Percentiles rank a stretch among this genome's conserved stretches.
These are phyloP conservation scores for Danio choprae DNA, from an alignment of 2,797 vertebrate species.

Conservation along the genomic window DNA sequence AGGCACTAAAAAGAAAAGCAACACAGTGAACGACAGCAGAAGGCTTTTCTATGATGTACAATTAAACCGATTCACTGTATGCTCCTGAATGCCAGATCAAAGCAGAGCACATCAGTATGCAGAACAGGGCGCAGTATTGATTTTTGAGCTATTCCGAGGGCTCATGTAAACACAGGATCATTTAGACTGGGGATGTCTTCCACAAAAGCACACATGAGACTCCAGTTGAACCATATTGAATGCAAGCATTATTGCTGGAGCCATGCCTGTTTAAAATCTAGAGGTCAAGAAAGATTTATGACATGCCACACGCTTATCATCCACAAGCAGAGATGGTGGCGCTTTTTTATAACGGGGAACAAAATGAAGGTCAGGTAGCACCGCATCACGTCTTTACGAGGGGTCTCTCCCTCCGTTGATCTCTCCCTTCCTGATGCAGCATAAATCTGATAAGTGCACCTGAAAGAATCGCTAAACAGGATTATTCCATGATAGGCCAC, in stretches of 20 bases:
- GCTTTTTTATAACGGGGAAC: conserved; percentile 55
- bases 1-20: conserved; percentile 7
- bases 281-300: conserved; percentile 79
- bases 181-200: conserved; percentile 61
- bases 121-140: conserved; percentile 58
- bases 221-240: conserved; percentile 62
- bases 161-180: conserved; percentile 60
- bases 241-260: conserved; percentile 60
- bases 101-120: conserved; percentile 59
- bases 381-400: conserved; percentile 64
- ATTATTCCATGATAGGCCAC: conserved; percentile 75
- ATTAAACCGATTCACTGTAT: conserved; percentile 33
- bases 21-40: conserved; percentile 16
- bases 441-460: conserved; percentile 73
- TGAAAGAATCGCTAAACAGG: conserved; percentile 72
- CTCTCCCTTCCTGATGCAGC: conserved; percentile 61
- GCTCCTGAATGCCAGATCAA: conserved; percentile 48
- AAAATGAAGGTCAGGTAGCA: conserved; percentile 77
- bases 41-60: conserved; percentile 37
- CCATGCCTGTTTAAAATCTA: conserved; percentile 68
- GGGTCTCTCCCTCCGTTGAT: conserved; percentile 69
- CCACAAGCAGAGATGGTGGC: conserved; percentile 71
- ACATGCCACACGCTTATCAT: conserved; percentile 78
- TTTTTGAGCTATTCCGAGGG: conserved; percentile 55
- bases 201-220: conserved; percentile 54